A percentile compares a stretch with the other conserved stretches of the same genome.
Conservation (phyloP, 2,113 vertebrate genomes). For the Engystomops pustulosus region DNA sequence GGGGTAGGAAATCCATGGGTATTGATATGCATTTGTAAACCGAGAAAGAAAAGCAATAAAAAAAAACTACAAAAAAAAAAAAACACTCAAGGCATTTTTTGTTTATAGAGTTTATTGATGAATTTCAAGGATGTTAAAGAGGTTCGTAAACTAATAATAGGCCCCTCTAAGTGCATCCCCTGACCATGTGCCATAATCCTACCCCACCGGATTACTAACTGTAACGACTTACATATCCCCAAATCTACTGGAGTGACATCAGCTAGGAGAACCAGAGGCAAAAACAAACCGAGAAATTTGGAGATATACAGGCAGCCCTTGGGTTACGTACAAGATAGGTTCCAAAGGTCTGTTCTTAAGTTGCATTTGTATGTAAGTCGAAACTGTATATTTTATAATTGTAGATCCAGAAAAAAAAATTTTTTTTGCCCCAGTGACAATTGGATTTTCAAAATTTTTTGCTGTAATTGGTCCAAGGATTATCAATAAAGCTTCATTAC, state of each 20-base stretch:
- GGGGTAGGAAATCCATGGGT: constrained; percentile 39
- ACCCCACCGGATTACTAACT: background rate
- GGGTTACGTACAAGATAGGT: too few species aligned
- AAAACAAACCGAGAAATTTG: constrained; percentile 4
- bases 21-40: constrained; percentile 55
- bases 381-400: too few species aligned
- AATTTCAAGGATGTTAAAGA: constrained; percentile 38
- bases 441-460: too few species aligned
- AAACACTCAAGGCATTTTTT: constrained; percentile 11
- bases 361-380: too few species aligned
- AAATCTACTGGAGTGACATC: constrained; percentile 37
- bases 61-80: constrained; percentile 41
- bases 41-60: constrained; percentile 3
- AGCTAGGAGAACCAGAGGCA: background rate
- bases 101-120: constrained; percentile 32
- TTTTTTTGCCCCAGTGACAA: too few species aligned
- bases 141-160: constrained; percentile 37
- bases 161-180: background rate
- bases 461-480: too few species aligned
- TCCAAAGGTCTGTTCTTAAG: too few species aligned
- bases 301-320: background rate
- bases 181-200: background rate
- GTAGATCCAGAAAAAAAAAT: too few species aligned
- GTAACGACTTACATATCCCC: constrained; percentile 13
- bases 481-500: too few species aligned